Percentiles rank a stretch among this genome's conserved stretches.
phyloP scores from a whole-genome alignment of 2,113 vertebrate species.

The Cyanoliseus patagonus region DNA sequence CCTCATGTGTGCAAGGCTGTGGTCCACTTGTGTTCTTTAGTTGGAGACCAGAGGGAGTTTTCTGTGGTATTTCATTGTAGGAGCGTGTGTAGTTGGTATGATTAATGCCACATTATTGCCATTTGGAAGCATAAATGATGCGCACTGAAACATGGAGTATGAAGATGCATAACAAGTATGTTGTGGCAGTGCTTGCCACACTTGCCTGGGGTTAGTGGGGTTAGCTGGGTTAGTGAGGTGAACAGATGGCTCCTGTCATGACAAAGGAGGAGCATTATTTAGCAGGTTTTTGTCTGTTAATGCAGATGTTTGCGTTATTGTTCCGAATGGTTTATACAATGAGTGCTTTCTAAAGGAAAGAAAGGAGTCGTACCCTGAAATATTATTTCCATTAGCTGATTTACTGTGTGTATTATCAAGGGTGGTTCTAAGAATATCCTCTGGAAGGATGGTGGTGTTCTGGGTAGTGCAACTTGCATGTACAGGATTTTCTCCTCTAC shows the following conservation, averaged over 20 bases:
- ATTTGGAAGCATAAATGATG: neutral
- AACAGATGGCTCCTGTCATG: slow-evolving; percentile 3
- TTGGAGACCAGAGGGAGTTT: neutral
- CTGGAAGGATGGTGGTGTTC: neutral
- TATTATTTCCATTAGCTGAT: neutral
- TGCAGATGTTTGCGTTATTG: slow-evolving; percentile 22
- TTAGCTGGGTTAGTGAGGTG: neutral
- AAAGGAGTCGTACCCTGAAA: neutral
- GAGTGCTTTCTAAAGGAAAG: neutral
- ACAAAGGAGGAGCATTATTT: neutral
- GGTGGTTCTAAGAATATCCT: neutral
- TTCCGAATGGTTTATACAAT: neutral
- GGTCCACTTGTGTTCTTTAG: rapidly evolving
- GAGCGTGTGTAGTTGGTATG: neutral
- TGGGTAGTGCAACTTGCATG: rapidly evolving
- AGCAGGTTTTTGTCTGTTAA: neutral
- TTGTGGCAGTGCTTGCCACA: neutral
- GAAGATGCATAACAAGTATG: neutral
- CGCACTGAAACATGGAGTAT: neutral
- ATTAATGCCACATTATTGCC: neutral
- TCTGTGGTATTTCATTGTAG: neutral
- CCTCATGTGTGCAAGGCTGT: rapidly evolving
- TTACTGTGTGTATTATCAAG: neutral
- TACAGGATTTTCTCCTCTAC: neutral
- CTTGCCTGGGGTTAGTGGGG: neutral